These are phyloP conservation scores for Hemibagrus guttatus DNA, from an alignment of 2,797 vertebrate species.

Conservation along the genomic window DNA sequence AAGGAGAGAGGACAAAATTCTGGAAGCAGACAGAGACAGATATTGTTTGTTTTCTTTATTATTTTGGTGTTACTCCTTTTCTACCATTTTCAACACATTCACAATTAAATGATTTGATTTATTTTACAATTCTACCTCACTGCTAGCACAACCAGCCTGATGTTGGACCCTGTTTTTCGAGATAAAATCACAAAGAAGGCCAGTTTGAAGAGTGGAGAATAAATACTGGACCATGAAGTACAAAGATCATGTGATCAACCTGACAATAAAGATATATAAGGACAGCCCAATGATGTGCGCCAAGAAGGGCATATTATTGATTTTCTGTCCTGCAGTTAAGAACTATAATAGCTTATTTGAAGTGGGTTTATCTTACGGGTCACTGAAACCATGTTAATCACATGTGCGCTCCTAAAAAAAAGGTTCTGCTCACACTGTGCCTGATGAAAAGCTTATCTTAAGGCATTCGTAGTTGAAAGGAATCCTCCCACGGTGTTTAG, in stretches of 20 bases:
- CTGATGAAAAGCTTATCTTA: slow-evolving; percentile 38
- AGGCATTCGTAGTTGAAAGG: slow-evolving; percentile 10
- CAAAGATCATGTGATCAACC: slow-evolving; percentile 16
- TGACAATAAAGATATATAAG: slow-evolving; percentile 33
- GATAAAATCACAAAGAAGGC: not conserved
- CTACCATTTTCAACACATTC: not conserved
- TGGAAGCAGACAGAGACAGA: too few species aligned
- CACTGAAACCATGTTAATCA: slow-evolving; percentile 50
- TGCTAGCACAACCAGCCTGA: not conserved
- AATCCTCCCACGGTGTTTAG: slow-evolving; percentile 23
- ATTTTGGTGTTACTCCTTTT: not conserved
- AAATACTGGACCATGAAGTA: not conserved
- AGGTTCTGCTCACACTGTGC: slow-evolving; percentile 18
- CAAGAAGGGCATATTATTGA: slow-evolving; percentile 41
- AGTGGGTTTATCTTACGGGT: slow-evolving; percentile 28
- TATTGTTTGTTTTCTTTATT: not conserved
- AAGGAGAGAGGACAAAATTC: not conserved
- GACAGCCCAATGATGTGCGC: slow-evolving; percentile 32
- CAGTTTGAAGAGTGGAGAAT: not conserved
- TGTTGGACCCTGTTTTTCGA: not conserved
- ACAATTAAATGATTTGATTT: not conserved
- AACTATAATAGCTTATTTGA: slow-evolving; percentile 44
- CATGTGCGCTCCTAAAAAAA: slow-evolving; percentile 28
- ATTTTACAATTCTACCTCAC: not conserved
- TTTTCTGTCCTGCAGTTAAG: slow-evolving; percentile 47